A percentile compares a stretch with the other conserved stretches of the same genome.
phyloP scores from a whole-genome alignment of 1,140 invertebrate genomes.

The Cheumatopsyche charites region DNA sequence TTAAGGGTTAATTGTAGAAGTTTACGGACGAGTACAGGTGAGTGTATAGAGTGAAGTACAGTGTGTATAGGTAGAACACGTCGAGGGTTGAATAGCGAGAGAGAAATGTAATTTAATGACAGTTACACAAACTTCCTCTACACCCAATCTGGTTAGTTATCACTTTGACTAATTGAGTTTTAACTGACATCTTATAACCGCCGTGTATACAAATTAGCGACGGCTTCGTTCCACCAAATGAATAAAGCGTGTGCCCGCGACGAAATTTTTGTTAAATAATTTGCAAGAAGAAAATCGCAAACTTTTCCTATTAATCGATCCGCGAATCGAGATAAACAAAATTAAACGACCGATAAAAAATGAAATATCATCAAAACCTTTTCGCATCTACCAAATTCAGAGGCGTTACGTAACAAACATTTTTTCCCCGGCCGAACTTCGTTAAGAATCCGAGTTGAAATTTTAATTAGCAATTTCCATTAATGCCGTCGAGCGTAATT shows the following conservation, averaged over 20 bases:
- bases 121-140: constrained; percentile 40
- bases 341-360: no score
- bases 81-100: constrained; percentile 12
- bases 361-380: no score
- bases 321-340: no score
- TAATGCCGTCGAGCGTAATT: not conserved
- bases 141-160: constrained; percentile 46
- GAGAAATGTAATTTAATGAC: constrained; percentile 46
- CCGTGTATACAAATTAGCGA: not conserved
- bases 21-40: no score
- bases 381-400: no score
- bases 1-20: no score
- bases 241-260: not conserved
- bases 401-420: no score
- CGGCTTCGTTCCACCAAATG: not conserved
- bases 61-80: not conserved
- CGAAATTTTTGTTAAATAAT: no score
- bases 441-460: not conserved
- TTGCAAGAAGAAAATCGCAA: no score
- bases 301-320: no score
- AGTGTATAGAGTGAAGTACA: no score
- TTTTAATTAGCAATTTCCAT: constrained; percentile 7
- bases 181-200: constrained; percentile 41
- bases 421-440: no score
- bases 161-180: constrained; percentile 47